Base-by-base conservation (phyloP, 2,888 invertebrate species). In the Folsomia manolachei region DNA sequence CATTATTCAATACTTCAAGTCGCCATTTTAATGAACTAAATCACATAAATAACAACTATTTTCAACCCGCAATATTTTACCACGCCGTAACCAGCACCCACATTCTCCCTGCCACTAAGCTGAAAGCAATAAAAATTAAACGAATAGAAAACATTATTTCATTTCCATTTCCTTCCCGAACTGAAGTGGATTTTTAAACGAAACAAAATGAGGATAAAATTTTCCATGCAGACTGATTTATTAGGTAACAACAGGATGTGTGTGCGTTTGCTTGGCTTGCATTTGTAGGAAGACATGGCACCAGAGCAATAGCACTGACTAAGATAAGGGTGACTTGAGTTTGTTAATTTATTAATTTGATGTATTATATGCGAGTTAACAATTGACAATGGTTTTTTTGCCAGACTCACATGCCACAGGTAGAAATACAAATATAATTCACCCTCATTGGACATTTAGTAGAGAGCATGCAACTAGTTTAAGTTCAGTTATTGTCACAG, bases 11-110 rank as follows among this genome's bases (percentile, higher is more conserved):
- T n/a, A n/a, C n/a, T n/a, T n/a, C n/a, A n/a, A n/a, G n/a, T n/a
- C n/a, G n/a, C n/a, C n/a, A n/a, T 23, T 24, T 23, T 62, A 62
- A 62, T 62, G 62, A 24, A 60, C 62, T 24, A 23, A 62, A 62
- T 62, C 62, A 62, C 62, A 62, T 62, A 62, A 62, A 62, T 62
- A 24, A 62, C 18, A n/a, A n/a, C n/a, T n/a, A n/a, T n/a, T n/a
- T n/a, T n/a, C n/a, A n/a, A n/a, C n/a, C n/a, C n/a, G n/a, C n/a
- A n/a, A n/a, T n/a, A 2, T 56, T 56, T 23, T 21, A 56, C 4
- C 56, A 56, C 18, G 21, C n/a, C n/a, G n/a, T n/a, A n/a, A n/a
- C n/a, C n/a, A n/a, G n/a, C n/a, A n/a, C n/a, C n/a, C n/a, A n/a
- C n/a, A n/a, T n/a, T n/a, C n/a, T n/a, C n/a, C n/a, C n/a, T n/a